phyloP scores from a whole-genome alignment of 1,140 invertebrate genomes.

The Neuroterus valhalla region DNA sequence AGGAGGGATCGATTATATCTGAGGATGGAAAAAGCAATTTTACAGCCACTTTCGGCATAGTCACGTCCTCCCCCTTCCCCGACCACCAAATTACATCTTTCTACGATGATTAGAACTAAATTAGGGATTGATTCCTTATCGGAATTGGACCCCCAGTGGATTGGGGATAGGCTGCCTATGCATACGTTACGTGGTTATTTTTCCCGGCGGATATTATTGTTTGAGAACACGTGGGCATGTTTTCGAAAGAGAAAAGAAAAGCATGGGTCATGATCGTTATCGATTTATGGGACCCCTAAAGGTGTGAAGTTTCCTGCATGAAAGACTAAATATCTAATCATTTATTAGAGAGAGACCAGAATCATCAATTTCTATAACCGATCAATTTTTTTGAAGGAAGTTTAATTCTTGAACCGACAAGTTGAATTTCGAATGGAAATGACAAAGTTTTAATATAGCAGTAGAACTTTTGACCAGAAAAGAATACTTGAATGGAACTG shows the following conservation, averaged over 20 bases:
- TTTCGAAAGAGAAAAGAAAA: neutral
- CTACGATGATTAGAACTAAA: conserved; percentile 3
- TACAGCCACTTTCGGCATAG: neutral
- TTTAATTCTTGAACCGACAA: too few relatives aligned
- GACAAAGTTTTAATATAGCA: too few relatives aligned
- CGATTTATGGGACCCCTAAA: neutral
- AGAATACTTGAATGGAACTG: too few relatives aligned
- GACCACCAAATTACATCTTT: too few relatives aligned
- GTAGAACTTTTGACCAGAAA: too few relatives aligned
- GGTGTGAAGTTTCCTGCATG: neutral
- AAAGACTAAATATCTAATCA: neutral
- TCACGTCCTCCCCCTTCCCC: neutral
- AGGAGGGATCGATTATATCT: conserved; percentile 28
- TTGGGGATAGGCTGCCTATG: neutral
- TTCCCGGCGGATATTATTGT: neutral
- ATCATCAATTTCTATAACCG: too few relatives aligned
- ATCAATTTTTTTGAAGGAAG: too few relatives aligned
- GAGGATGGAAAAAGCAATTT: neutral
- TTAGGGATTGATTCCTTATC: conserved; percentile 25
- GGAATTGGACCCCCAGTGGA: conserved; percentile 45
- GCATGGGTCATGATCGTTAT: neutral
- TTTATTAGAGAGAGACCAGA: too few relatives aligned
- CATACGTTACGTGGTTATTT: neutral
- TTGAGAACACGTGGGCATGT: neutral
- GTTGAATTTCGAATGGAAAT: too few relatives aligned